Percentiles rank a stretch among this genome's conserved stretches.
These are phyloP conservation scores for Trichoplax adhaerens DNA, from an alignment of 37 sponge, comb jelly and placozoan genomes.

Conservation along the genomic window DNA sequence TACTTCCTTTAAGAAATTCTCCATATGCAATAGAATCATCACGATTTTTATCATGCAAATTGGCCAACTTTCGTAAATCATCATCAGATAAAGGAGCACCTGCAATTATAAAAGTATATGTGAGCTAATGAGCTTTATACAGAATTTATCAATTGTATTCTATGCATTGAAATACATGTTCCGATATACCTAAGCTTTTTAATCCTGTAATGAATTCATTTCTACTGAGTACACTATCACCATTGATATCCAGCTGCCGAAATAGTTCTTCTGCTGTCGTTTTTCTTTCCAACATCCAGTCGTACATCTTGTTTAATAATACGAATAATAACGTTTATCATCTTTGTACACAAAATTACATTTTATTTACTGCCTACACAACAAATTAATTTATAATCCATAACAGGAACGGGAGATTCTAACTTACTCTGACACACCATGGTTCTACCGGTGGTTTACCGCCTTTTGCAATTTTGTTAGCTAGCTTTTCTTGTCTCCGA, in stretches of 20 bases:
- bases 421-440: conserved; percentile 32
- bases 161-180: too few species aligned
- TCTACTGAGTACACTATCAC: background rate
- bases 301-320: conserved; percentile 32
- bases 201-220: conserved; percentile 17
- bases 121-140: too few species aligned
- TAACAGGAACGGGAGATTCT: background rate
- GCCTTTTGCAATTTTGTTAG: conserved; percentile 54
- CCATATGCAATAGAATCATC: conserved; percentile 23
- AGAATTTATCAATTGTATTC: too few species aligned
- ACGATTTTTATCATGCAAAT: conserved; percentile 49
- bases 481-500: conserved; percentile 51
- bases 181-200: too few species aligned
- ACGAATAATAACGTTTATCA: too few species aligned
- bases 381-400: too few species aligned
- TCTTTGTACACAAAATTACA: too few species aligned
- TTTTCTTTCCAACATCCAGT: conserved; percentile 53
- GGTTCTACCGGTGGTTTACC: conserved; percentile 68
- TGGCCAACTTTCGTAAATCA: conserved; percentile 22
- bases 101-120: too few species aligned
- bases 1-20: conserved; percentile 49
- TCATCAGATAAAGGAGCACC: conserved; percentile 18
- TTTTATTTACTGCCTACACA: too few species aligned
- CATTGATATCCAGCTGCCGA: conserved; percentile 11
- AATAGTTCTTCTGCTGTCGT: conserved; percentile 13